Evolutionary conservation across 2,888 invertebrate genomes (phyloP), one percentile per base, ranked within the genome.

Genomic region (Latheticus oryzae): DNA sequence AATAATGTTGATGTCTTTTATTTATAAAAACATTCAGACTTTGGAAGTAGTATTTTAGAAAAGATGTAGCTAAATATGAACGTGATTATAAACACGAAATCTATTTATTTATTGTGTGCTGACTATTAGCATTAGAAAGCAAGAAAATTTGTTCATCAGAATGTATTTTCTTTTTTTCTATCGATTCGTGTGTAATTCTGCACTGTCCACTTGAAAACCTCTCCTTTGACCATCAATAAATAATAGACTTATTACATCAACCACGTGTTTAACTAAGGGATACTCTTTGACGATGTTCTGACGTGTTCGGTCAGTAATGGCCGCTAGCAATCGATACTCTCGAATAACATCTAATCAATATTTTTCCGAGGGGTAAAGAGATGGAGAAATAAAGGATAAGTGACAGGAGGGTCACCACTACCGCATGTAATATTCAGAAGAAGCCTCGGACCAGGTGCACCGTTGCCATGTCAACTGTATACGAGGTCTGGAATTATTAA

Each of bases 391-490:
- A 16, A 12, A 30, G 56, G 50, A 56, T 56, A 56, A 56, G 50
- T 56, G 56, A 40, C 52, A 48, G 52, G 53, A 58, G 48, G 57
- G 53, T 40, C 56, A 54, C 42, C 26, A 23, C 38, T 16, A 17
- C 15, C 38, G 33, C 60, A 62, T 64, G 62, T 61, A 64, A 64
- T 62, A 64, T 64, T 64, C 62, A 64, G 62, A 45, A 62, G 58
- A 42, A 52, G 50, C 52, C 45, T 56, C 47, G 58, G 55, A 56
- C 58, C 62, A 64, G 58, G 58, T 60, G 64, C 45, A 51, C 54
- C 13, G 64, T 64, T 61, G 57, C 62, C 57, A 64, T 64, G 60
- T 53, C 61, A 57, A 62, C 64, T 53, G 19, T 2, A 8, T n/a
- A 8, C n/a, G 28, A n/a, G 28, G 26, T 30, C 50, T 24, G 53